Percentiles rank a stretch among this genome's conserved stretches.
These are phyloP conservation scores for Scytalopus superciliaris DNA, from an alignment of 2,113 vertebrate genomes.

Conservation along the genomic window DNA sequence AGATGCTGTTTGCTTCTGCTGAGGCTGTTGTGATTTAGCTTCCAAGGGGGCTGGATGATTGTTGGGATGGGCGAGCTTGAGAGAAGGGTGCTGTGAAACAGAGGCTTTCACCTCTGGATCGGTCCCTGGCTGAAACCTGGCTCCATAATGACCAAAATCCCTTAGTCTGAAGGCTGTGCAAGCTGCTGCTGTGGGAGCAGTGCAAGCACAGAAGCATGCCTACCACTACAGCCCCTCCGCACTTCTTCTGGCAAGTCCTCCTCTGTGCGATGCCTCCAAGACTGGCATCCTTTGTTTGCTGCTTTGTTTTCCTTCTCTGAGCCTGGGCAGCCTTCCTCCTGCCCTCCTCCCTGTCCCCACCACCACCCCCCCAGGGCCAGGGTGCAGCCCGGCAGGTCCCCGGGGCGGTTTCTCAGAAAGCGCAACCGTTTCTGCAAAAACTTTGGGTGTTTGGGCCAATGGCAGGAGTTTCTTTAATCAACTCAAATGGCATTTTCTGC, in stretches of 20 bases:
- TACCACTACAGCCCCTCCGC: background rate
- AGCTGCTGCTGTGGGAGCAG: background rate
- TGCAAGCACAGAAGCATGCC: background rate
- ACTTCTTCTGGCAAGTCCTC: background rate
- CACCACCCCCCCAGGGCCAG: background rate
- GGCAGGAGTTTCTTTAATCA: constrained; percentile 43
- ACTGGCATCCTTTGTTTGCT: background rate
- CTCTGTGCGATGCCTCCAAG: fast-evolving
- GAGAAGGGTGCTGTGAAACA: background rate
- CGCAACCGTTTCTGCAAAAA: background rate
- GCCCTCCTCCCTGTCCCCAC: background rate
- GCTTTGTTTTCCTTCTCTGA: background rate
- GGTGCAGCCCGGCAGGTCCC: background rate
- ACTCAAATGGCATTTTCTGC: constrained; percentile 26
- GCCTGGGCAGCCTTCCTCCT: background rate
- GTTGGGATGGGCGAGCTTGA: background rate
- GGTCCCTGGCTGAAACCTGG: background rate
- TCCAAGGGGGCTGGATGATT: background rate
- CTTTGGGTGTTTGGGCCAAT: background rate
- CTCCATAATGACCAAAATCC: background rate
- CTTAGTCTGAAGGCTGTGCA: background rate
- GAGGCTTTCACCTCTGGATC: background rate
- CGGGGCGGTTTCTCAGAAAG: background rate
- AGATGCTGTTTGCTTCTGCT: constrained; percentile 3
- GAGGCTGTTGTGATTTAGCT: background rate